phyloP scores from a whole-genome alignment of 1,140 invertebrate genomes.

The Daktulosphaira vitifoliae region DNA sequence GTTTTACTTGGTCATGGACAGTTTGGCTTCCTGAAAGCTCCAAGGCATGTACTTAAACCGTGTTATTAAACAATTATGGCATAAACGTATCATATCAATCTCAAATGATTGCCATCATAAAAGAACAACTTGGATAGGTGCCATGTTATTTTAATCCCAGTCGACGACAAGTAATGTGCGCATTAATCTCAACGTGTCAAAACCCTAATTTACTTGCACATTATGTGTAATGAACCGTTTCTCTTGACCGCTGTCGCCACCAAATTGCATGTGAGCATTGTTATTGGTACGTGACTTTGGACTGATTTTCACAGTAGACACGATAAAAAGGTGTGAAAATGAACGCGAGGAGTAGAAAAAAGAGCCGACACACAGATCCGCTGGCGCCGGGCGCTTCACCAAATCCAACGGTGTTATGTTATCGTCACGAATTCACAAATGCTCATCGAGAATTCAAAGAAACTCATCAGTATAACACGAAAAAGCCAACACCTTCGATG shows the following conservation, averaged over 20 bases:
- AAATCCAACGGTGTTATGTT: slow-evolving; percentile 20
- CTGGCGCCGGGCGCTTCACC: slow-evolving; percentile 3
- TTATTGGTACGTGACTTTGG: slow-evolving; percentile 26
- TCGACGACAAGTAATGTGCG: too few species aligned
- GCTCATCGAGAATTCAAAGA: background rate
- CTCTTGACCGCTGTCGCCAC: background rate
- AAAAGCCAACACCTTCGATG: background rate
- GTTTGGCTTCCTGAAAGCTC: too few species aligned
- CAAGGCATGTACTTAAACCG: too few species aligned
- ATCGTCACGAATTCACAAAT: slow-evolving; percentile 21
- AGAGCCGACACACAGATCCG: slow-evolving; percentile 22
- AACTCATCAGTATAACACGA: background rate
- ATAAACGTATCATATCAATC: too few species aligned
- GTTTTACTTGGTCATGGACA: too few species aligned
- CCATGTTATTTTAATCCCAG: too few species aligned
- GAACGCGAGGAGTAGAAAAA: slow-evolving; percentile 9
- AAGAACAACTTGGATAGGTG: too few species aligned
- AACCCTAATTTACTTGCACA: too few species aligned
- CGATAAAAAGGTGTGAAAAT: slow-evolving; percentile 32
- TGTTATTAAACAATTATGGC: too few species aligned
- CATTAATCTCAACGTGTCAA: too few species aligned
- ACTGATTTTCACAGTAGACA: slow-evolving; percentile 12
- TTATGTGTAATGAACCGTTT: slow-evolving; percentile 20
- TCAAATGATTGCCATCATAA: too few species aligned
- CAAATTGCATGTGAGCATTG: slow-evolving; percentile 3